Evolutionary conservation across 1,140 invertebrate species (phyloP).

Genomic region (Drosophila pseudoobscura): DNA sequence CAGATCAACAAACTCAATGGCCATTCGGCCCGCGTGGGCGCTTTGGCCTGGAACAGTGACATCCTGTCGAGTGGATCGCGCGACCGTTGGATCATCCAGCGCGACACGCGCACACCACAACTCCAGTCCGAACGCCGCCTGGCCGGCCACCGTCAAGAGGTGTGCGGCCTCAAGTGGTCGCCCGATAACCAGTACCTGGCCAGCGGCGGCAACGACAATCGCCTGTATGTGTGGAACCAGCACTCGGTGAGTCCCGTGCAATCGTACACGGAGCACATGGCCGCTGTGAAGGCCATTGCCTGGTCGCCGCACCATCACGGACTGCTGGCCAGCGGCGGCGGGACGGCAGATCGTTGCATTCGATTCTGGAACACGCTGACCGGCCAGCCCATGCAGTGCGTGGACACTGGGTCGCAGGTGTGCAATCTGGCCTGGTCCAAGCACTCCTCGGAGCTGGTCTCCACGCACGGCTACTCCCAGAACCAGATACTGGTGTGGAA

Average conservation of each 20-base stretch:
- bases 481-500: constrained; percentile 99
- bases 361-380: constrained; percentile 99
- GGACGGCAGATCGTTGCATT: constrained; percentile 98
- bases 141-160: constrained; percentile 97
- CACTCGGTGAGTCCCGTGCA: constrained; percentile 95
- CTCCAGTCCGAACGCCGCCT: constrained; percentile 90
- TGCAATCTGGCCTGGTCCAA: constrained; percentile 99
- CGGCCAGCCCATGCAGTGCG: constrained; percentile 99
- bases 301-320: constrained; percentile 99
- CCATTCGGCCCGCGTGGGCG: constrained; percentile 96
- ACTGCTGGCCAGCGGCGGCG: constrained; percentile 97
- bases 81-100: constrained; percentile 96
- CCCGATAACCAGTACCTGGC: constrained; percentile 99
- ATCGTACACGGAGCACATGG: constrained; percentile 98
- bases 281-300: constrained; percentile 99
- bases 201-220: constrained; percentile 99
- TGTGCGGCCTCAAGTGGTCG: constrained; percentile 99
- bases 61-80: constrained; percentile 97
- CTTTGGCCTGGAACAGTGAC: constrained; percentile 99
- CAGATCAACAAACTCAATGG: constrained; percentile 95
- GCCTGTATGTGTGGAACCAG: constrained; percentile 98
- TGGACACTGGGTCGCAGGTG: constrained; percentile 99
- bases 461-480: constrained; percentile 99
- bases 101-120: constrained; percentile 95
- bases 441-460: constrained; percentile 98